Base-by-base conservation (phyloP, 2,113 vertebrate genomes). In the Verasper variegatus region DNA sequence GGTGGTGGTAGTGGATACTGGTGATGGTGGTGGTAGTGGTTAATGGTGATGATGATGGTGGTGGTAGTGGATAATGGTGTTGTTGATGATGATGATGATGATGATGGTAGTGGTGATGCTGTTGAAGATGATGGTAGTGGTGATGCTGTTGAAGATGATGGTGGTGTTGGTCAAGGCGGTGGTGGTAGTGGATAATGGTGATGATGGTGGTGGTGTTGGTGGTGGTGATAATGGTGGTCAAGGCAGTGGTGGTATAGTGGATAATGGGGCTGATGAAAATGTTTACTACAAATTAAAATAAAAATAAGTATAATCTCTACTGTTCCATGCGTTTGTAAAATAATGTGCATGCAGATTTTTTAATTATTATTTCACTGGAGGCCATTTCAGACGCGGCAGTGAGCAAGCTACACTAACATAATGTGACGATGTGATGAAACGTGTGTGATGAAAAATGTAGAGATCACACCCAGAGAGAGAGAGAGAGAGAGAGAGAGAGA, bases 391-490 rank as follows among this genome's bases (percentile, higher is more conserved):
- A 12, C 35, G 23, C 27, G 66, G 6, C n/a, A 47, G 31, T 62
- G 74, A 66, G 4, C 52, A 2, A 72, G 62, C 72, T 54, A 23
- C 68, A 58, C 54, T 75, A 10, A 35, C 71, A 78, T 67, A 35
- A 45, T 62, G 45, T 62, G 64, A 65, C 12, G 68, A 69, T 78
- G 77, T 71, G 75, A 71, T 68, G 67, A 84, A 76, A 87, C 85
- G 74, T 79, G 66, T 83, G 83, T 83, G 80, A 87, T 84, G 82
- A 89, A 84, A 88, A 85, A 85, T 88, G 77, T 79, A 85, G 75
- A 67, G 89, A 78, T 83, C 67, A 82, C 80, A 85, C 69, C 70
- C 64, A 31, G 74, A 70, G 71, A 71, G 78, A 73, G 83, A 27
- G 80, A 52, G 83, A 71, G 76, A 61, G 56, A 58, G 65, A 70